Evolutionary conservation across 2,113 vertebrate species (phyloP).

Genomic region (Pyxicephalus adspersus): DNA sequence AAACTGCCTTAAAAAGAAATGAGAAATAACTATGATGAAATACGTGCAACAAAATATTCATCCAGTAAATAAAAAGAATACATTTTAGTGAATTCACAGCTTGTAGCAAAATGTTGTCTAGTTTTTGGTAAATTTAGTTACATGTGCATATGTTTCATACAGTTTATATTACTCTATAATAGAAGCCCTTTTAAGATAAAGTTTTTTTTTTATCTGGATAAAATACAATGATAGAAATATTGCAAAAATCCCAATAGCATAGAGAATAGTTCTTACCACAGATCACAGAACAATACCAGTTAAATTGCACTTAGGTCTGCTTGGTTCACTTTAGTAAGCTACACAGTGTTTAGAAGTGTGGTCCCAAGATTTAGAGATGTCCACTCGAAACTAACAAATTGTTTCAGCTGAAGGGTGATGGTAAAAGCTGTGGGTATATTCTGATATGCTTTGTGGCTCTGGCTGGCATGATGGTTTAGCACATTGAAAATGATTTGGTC

Average conservation of each 20-base stretch:
- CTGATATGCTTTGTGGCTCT: too few relatives aligned
- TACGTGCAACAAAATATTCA: too few relatives aligned
- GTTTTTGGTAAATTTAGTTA: conserved; percentile 32
- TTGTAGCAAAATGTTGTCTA: neutral
- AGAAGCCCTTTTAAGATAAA: conserved; percentile 22
- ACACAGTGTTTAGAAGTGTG: neutral
- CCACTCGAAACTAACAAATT: too few relatives aligned
- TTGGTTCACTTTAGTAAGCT: neutral
- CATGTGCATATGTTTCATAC: conserved; percentile 32
- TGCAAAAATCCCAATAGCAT: neutral
- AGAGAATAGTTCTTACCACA: neutral
- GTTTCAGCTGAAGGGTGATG: too few relatives aligned
- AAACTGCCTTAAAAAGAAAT: too few relatives aligned
- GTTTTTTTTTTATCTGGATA: conserved; percentile 8
- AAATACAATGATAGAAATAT: neutral
- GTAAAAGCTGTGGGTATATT: too few relatives aligned
- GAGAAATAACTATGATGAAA: too few relatives aligned
- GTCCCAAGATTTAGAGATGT: neutral
- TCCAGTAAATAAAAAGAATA: too few relatives aligned
- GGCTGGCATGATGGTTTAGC: too few relatives aligned
- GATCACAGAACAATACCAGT: neutral
- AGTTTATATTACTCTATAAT: conserved; percentile 47
- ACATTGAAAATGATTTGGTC: too few relatives aligned
- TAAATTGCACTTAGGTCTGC: neutral
- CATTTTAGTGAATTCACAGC: conserved; percentile 31